phyloP scores from a whole-genome alignment of 2,113 vertebrate genomes.

The Pycnonotus jocosus region DNA sequence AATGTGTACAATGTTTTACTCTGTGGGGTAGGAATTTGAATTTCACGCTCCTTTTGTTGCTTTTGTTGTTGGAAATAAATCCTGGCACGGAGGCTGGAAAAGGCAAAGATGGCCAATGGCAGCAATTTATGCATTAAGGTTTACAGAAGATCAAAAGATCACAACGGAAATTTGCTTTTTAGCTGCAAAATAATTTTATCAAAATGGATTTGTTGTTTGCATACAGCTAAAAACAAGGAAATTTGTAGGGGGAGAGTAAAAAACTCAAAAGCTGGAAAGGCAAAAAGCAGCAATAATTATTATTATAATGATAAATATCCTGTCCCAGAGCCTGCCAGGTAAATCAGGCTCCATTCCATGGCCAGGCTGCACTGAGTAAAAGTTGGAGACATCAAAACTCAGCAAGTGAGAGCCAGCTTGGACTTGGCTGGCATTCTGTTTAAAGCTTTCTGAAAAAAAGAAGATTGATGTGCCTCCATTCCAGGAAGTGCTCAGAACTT shows the following conservation, averaged over 20 bases:
- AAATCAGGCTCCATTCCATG: neutral
- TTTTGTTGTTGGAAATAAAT: slow-evolving; percentile 17
- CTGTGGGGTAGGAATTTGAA: slow-evolving; percentile 6
- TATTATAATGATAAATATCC: neutral
- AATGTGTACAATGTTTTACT: slow-evolving; percentile 27
- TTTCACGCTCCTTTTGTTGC: slow-evolving; percentile 43
- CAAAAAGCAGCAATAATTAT: neutral
- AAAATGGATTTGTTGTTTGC: neutral
- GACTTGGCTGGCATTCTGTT: neutral
- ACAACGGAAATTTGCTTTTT: neutral
- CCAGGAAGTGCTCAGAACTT: neutral
- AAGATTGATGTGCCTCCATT: neutral
- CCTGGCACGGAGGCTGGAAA: neutral
- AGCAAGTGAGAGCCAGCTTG: neutral
- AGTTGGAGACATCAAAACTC: neutral
- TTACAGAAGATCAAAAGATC: neutral
- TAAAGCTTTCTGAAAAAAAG: neutral
- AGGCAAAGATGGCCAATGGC: neutral
- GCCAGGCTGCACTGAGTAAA: neutral
- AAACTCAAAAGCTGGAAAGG: neutral
- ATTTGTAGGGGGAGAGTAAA: neutral
- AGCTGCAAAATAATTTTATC: neutral
- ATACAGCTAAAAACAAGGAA: neutral
- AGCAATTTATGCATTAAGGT: neutral
- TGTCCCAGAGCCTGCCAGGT: neutral